Base-by-base conservation (phyloP, 2,888 invertebrate species). In the Pyrrhosoma nymphula region DNA sequence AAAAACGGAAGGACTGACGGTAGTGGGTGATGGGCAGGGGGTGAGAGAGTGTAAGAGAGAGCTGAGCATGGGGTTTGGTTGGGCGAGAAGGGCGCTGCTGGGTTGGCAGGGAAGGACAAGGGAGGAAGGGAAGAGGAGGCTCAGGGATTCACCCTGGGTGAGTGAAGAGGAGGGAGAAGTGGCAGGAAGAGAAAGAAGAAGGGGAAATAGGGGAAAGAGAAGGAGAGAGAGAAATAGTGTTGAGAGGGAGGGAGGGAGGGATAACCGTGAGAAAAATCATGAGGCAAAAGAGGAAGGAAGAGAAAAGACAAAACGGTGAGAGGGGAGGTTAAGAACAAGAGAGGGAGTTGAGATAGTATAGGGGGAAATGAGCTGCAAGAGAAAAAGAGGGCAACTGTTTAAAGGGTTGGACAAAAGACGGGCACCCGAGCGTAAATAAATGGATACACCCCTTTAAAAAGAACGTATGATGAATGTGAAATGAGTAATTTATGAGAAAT, bases 1-100 rank as follows among this genome's bases (percentile, higher is more conserved):
- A 69, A 93, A 75, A 93, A 47, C 93, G 93, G 93, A 93, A 75
- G 47, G 93, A 93, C 63, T 39, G 93, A 69, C 60, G 69, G 93
- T 39, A 91, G 55, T 47, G 69, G 39, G 56, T 56, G 89, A 39
- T 14, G 89, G 16, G 55, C 16, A 93, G 30, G 47, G 55, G 47
- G 69, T 30, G 82, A 82, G 35, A 16, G 35, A 69, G 20, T n/a
- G n/a, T 26, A 18, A n/a, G 69, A 20, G 47, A n/a, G 14, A 30
- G 26, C 16, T 18, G 60, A 55, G 47, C 26, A 16, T 6, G 90
- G 26, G 69, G 4, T 69, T 23, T 18, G 90, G 56, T 30, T 18
- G 60, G 39, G 12, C 60, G 47, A 47, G 47, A 47, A 63, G 8
- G 91, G 91, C 39, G 39, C 18, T 39, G 47, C 47, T 47, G 2